A percentile compares a stretch with the other conserved stretches of the same genome.
phyloP scores from a whole-genome alignment of 53 echinoderm and acorn worm species.

The Hippasteria phrygiana region DNA sequence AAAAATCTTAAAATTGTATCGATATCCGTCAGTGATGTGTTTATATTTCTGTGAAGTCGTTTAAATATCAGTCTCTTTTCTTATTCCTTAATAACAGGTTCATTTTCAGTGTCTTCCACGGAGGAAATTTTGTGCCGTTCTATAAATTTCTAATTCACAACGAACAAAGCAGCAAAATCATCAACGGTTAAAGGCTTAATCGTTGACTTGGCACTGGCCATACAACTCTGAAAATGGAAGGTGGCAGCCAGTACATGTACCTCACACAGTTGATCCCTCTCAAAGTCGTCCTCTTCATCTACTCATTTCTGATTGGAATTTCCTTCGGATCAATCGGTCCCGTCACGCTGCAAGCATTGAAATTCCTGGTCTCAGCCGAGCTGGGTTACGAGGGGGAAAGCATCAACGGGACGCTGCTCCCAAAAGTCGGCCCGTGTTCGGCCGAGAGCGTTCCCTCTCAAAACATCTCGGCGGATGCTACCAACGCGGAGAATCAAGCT shows the following conservation, averaged over 20 bases:
- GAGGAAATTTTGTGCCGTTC: too few species aligned
- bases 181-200: too few species aligned
- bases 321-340: not conserved
- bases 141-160: too few species aligned
- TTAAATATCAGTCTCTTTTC: too few species aligned
- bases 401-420: not conserved
- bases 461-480: not conserved
- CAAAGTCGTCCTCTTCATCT: not conserved
- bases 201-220: too few species aligned
- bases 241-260: not conserved
- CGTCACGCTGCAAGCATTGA: not conserved
- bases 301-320: not conserved
- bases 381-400: not conserved
- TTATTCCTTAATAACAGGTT: too few species aligned
- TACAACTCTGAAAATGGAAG: slow-evolving; percentile 16
- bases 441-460: not conserved
- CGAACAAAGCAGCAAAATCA: too few species aligned
- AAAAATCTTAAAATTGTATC: too few species aligned
- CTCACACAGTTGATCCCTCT: not conserved
- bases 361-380: not conserved
- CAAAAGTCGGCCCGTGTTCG: not conserved
- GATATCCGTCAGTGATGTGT: too few species aligned
- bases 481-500: not conserved
- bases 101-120: too few species aligned
- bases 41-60: too few species aligned